Evolutionary conservation across 2,888 invertebrate species (phyloP), one percentile per base, ranked within the genome.

Genomic region (Calameuta filiformis): DNA sequence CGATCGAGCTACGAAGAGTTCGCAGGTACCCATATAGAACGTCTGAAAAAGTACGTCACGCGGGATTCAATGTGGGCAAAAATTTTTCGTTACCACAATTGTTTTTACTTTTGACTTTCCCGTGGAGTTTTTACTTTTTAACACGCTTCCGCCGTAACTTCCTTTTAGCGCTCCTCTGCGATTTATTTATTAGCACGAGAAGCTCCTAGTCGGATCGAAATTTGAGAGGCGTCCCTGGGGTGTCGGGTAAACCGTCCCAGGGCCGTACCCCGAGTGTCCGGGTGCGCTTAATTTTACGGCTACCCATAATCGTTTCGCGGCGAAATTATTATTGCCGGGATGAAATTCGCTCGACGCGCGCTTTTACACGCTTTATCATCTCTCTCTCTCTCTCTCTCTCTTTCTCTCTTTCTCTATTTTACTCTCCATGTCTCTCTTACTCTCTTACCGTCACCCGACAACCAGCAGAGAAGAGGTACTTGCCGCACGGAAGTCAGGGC

Each of bases 311-410:
- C 85, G 85, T 86, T 84, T 82, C 83, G 83, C 83, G 81, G 84
- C 81, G 86, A 86, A 88, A 89, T 89, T 89, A 89, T 89, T 89
- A 89, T 86, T 33, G 37, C 79, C 68, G 34, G 86, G 83, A 81
- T 80, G 86, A 87, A 85, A 83, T 83, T 78, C 73, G 76, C 77
- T 77, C 75, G 69, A 73, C 80, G 78, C 71, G 68, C 71, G 35
- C 37, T 37, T 37, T 23, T 56, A 23, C 23, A 56, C 23, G 9
- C 56, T 23, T 23, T 56, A 9, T 3, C 6, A 31, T 6, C 0
- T 15, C 15, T 4, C 40, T 1, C 40, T 4, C 15, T 12, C 12
- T 15, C 40, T 23, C 37, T 12, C 37, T 12, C 40, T 12, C 69
- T 71, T 12, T 35, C 76, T 56, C 4, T 40, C 75, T 56, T 0